A percentile compares a stretch with the other conserved stretches of the same genome.
Conservation (phyloP, 2,113 vertebrate species). For the Mellivora capensis region DNA sequence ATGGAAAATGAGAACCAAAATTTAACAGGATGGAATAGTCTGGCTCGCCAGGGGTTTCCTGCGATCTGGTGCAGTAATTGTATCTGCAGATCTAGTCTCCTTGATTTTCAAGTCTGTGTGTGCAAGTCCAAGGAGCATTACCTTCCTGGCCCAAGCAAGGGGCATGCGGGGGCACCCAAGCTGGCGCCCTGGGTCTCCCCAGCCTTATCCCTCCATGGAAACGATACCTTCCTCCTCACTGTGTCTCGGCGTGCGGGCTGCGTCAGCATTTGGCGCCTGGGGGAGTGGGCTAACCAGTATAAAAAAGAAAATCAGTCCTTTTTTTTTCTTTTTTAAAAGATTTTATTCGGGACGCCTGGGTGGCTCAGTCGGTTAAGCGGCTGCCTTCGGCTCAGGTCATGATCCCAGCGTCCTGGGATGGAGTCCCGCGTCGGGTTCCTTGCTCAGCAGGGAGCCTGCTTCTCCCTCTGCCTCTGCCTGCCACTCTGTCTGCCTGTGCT, state of each 20-base stretch:
- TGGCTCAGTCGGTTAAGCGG: too few species aligned
- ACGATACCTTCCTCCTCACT: background rate
- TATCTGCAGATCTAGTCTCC: background rate
- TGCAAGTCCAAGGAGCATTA: background rate
- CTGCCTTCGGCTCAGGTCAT: too few species aligned
- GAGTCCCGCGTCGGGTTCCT: too few species aligned
- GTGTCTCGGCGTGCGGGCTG: too few species aligned
- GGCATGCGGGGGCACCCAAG: too few species aligned
- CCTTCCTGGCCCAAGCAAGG: background rate
- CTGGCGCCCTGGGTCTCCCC: background rate
- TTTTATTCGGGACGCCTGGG: too few species aligned
- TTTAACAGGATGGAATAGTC: background rate
- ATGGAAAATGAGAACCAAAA: background rate
- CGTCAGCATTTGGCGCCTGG: too few species aligned
- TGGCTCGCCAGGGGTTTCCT: background rate
- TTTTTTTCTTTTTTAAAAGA: too few species aligned
- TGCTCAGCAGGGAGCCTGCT: too few species aligned
- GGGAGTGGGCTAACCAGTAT: background rate
- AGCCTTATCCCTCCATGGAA: background rate
- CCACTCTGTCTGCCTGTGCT: too few species aligned
- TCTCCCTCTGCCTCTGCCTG: too few species aligned
- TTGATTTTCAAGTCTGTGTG: background rate
- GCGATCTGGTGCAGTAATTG: background rate
- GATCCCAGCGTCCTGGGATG: too few species aligned
- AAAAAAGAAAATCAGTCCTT: conserved; percentile 39